Base-by-base conservation (phyloP, 2,113 vertebrate species). In the Mohoua ochrocephala region DNA sequence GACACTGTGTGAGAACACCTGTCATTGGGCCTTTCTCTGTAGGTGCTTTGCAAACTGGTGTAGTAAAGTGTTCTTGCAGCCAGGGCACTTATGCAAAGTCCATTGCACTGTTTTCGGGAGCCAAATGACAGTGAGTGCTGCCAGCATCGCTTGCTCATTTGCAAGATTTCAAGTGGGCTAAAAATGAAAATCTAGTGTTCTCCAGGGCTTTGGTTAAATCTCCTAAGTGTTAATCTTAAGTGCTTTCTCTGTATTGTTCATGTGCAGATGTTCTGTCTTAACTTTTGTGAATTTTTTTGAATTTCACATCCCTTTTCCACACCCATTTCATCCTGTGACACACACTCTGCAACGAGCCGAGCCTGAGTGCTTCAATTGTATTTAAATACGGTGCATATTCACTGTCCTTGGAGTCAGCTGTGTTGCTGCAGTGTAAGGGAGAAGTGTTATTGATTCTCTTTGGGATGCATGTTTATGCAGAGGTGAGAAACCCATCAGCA, bases 311-410 rank as follows among this genome's bases (percentile, higher is more conserved):
- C 31, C 14, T 69, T 92, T 89, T 52, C 50, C 47, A 39, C 11
- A 41, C 44, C 23, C 18, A 8, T 80, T 94, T 94, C 18, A 59
- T 27, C 21, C 45, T 67, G 23, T 80, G 41, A 37, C 60, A 49
- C n/a, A 16, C 50, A 21, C 22, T n/a, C 27, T 85, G 56, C 75
- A 88, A 42, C 23, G 64, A 79, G 41, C 56, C 52, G 57, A 77
- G 65, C 42, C 76, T 15, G 57, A 93, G 52, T 89, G 63, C 50
- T 93, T 93, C 50, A 81, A 50, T n/a, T 86, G 8, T 80, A 18
- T 94, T 96, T 94, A 85, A 95, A 91, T 95, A 63, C 42, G 89
- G 57, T 70, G 39, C 54, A 84, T 91, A 82, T 63, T 94, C 71
- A 85, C 37, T 28, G 74, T 94, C 39, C 64, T 42, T 84, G 54